Evolutionary conservation across 2,113 vertebrate genomes (phyloP), one percentile per base, ranked within the genome.

Genomic region (Megalops atlanticus): DNA sequence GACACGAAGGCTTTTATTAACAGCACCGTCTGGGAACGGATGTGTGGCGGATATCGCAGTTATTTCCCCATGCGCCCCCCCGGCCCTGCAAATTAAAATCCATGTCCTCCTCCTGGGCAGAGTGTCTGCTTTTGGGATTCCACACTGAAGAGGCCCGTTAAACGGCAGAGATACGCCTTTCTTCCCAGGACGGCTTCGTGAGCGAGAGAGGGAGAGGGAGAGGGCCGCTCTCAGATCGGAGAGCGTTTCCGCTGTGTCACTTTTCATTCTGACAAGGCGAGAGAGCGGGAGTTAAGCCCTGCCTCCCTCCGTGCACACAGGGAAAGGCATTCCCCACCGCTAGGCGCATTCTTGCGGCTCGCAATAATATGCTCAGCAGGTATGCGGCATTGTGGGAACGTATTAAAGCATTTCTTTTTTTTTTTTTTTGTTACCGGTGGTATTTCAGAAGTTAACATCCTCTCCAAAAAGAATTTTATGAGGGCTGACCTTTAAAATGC

Each of bases 331-430:
- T 35, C 47, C 74, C 81, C 81, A 40, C 72, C 31, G 79, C 41
- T 38, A 45, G 38, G n/a, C 38, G 54, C 81, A 83, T 83, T 83
- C 77, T 83, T 83, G 31, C 69, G 71, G 82, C 71, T 83, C 31
- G 35, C 72, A 79, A 79, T 79, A 77, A 78, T 64, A 79, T 69
- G n/a, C 82, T 47, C 77, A 79, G 82, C 82, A 83, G 82, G 82
- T 79, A 35, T 70, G 39, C n/a, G n/a, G 45, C 82, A 79, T 83
- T 83, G 77, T 83, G 69, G 16, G 81, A 74, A 36, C 38, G 64
- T 82, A 82, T 82, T 82, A 82, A 82, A 82, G 49, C 81, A 27
- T 54, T 58, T 70, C 70, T 38, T 76, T 74, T 68, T 68, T 68
- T 71, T 72, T 47, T 72, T 81, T 76, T 72, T 80, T 35, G 78